These are phyloP conservation scores for Ferrisia virgata DNA, from an alignment of 2,888 invertebrate species.

Conservation along the genomic window DNA sequence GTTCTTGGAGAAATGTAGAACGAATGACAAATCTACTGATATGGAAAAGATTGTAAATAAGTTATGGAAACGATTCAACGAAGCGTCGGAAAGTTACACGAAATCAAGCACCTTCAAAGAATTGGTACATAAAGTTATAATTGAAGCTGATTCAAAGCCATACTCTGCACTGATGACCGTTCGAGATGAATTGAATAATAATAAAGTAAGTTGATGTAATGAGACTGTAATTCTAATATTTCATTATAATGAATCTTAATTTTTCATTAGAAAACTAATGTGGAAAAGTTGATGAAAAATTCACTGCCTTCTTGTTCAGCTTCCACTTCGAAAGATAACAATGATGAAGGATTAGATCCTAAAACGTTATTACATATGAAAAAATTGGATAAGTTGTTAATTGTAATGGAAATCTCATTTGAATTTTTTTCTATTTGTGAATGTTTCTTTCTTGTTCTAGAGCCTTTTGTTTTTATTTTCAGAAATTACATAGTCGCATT, in stretches of 20 bases:
- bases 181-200: not conserved
- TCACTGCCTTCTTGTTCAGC: not conserved
- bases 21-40: not conserved
- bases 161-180: not conserved
- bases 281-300: no score
- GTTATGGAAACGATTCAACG: conserved; percentile 20
- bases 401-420: not conserved
- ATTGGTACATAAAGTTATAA: not conserved
- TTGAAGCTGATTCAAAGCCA: not conserved
- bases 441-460: not conserved
- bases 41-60: not conserved
- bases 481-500: not conserved
- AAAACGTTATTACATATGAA: not conserved
- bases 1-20: not conserved
- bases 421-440: not conserved
- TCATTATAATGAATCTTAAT: not conserved
- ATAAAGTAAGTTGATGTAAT: not conserved
- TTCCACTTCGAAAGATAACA: not conserved
- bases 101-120: not conserved
- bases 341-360: not conserved
- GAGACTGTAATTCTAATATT: not conserved
- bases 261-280: not conserved
- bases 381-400: not conserved
- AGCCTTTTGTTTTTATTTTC: not conserved
- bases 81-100: not conserved